phyloP scores from a whole-genome alignment of 2,797 vertebrate species.

The Lutjanus argentimaculatus region DNA sequence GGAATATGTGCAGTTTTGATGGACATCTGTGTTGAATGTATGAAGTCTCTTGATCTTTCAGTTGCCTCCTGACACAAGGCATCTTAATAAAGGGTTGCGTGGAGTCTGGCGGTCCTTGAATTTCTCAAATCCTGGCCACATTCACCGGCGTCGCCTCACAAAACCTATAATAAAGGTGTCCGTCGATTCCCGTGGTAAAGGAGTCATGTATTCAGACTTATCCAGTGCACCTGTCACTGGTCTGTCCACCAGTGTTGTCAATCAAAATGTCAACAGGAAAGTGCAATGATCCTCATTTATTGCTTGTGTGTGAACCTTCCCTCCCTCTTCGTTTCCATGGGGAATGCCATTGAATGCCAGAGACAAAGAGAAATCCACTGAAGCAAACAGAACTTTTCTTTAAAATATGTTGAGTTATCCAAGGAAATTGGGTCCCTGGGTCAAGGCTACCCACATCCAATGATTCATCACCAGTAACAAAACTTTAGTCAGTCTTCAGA shows the following conservation, averaged over 20 bases:
- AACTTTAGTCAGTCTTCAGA: slow-evolving; percentile 33
- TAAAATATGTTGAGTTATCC: slow-evolving; percentile 18
- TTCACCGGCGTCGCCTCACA: slow-evolving; percentile 6
- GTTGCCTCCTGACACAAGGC: slow-evolving; percentile 18
- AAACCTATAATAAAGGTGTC: slow-evolving; percentile 5
- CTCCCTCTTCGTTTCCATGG: slow-evolving; percentile 22
- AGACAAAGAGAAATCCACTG: slow-evolving; percentile 32
- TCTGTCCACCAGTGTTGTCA: slow-evolving; percentile 31
- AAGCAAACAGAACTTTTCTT: slow-evolving; percentile 14
- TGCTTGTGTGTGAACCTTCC: slow-evolving; percentile 28
- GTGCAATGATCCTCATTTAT: slow-evolving; percentile 32
- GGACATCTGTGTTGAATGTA: slow-evolving; percentile 15
- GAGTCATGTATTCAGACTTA: slow-evolving; percentile 3
- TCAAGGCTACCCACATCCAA: slow-evolving; percentile 19
- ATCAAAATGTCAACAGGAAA: slow-evolving; percentile 26
- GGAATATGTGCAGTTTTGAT: slow-evolving; percentile 12
- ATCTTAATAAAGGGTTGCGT: slow-evolving; percentile 25
- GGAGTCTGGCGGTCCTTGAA: slow-evolving; percentile 28
- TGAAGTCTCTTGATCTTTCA: slow-evolving; percentile 28
- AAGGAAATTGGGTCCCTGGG: background rate
- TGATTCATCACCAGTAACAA: slow-evolving; percentile 6
- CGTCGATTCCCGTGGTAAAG: slow-evolving; percentile 10
- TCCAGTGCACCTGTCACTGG: slow-evolving; percentile 12
- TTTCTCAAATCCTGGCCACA: slow-evolving; percentile 14
- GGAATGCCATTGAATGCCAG: slow-evolving; percentile 24